Evolutionary conservation across 2,888 invertebrate genomes (phyloP).

Genomic region (Rotaria sp.): DNA sequence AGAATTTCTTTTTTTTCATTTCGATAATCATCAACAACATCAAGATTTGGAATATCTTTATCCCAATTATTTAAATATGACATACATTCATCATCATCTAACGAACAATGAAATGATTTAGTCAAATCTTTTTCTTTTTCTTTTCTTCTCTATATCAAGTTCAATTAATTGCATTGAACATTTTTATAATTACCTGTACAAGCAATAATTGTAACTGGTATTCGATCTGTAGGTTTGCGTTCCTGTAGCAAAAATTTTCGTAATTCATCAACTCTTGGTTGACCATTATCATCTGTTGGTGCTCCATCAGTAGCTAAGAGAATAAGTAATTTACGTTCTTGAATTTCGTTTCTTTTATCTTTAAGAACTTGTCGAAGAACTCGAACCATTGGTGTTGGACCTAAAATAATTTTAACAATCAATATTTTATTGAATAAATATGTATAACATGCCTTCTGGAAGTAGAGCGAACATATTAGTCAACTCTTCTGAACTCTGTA

Average conservation of each 20-base stretch:
- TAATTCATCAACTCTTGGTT: slow-evolving; percentile 11
- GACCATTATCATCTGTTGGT: slow-evolving; percentile 35
- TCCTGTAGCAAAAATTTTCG: slow-evolving; percentile 21
- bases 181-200: slow-evolving; percentile 6
- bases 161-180: too few species aligned
- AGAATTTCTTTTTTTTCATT: slow-evolving; percentile 30
- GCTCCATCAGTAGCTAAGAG: slow-evolving; percentile 37
- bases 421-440: too few species aligned
- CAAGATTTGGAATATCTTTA: slow-evolving; percentile 31
- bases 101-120: neutral
- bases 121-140: neutral
- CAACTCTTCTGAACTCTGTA: neutral
- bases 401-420: neutral
- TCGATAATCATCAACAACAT: slow-evolving; percentile 38
- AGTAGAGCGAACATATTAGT: slow-evolving; percentile 16
- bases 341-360: slow-evolving; percentile 9
- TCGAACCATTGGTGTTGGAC: slow-evolving; percentile 30
- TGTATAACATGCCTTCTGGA: neutral
- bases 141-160: too few species aligned
- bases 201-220: slow-evolving; percentile 35
- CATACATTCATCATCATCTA: slow-evolving; percentile 36
- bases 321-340: slow-evolving; percentile 32
- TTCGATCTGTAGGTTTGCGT: neutral
- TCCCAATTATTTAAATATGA: slow-evolving; percentile 39
- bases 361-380: slow-evolving; percentile 26